These are phyloP conservation scores for Mugil cephalus DNA, from an alignment of 2,113 vertebrate species.

Conservation along the genomic window DNA sequence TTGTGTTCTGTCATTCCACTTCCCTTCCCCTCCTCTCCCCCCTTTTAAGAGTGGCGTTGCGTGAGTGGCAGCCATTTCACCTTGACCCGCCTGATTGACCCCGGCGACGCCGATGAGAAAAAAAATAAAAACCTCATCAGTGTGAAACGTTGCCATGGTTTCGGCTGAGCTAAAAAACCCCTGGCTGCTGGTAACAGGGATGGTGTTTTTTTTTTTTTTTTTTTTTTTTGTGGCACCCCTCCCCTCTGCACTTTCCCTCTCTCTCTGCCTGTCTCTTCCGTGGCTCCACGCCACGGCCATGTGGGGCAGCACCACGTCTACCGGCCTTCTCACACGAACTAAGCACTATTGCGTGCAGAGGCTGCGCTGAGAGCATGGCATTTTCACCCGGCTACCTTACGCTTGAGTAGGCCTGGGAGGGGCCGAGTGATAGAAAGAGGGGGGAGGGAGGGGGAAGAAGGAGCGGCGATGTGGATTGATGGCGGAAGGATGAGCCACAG, in stretches of 20 bases:
- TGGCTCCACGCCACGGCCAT: conserved; percentile 54
- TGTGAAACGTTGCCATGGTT: conserved; percentile 75
- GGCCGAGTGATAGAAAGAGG: conserved; percentile 51
- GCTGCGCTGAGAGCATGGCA: conserved; percentile 68
- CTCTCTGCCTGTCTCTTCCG: conserved; percentile 26
- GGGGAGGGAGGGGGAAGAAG: conserved; percentile 11
- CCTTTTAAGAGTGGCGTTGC: conserved; percentile 54
- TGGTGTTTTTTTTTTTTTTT: too few relatives aligned
- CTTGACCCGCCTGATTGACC: conserved; percentile 74
- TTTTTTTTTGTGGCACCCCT: conserved; percentile 49
- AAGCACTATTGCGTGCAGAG: conserved; percentile 80
- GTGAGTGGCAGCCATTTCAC: conserved; percentile 71
- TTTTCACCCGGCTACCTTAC: conserved; percentile 74
- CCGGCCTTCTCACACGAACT: conserved; percentile 70
- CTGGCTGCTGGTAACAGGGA: conserved; percentile 39
- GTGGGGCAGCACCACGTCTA: conserved; percentile 65
- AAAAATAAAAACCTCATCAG: conserved; percentile 70
- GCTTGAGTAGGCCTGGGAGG: conserved; percentile 78
- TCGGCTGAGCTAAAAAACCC: conserved; percentile 64
- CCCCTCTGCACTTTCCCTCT: conserved; percentile 17
- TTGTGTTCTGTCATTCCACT: conserved; percentile 47
- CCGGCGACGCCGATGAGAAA: conserved; percentile 41
- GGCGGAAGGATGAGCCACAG: conserved; percentile 46
- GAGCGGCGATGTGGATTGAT: conserved; percentile 39
- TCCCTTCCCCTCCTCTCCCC: conserved; percentile 1